Conservation (phyloP, 2,113 vertebrate species). For the Corynorhinus townsendii region DNA sequence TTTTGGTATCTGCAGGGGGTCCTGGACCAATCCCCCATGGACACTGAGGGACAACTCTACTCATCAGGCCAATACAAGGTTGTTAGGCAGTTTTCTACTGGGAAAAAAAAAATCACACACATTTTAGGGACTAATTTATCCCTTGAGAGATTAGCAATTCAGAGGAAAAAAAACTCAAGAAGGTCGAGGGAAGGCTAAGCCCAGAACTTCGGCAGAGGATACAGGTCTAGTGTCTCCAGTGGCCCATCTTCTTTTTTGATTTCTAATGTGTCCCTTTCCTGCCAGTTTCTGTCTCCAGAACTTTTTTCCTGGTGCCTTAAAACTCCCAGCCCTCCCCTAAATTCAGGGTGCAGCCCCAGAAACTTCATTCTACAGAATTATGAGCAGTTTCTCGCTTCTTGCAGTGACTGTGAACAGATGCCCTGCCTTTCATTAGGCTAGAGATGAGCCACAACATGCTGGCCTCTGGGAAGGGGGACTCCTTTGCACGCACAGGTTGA, state of each 20-base stretch:
- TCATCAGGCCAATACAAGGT: background rate
- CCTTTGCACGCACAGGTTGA: background rate
- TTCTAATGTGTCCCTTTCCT: background rate
- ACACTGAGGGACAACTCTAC: background rate
- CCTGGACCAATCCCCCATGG: background rate
- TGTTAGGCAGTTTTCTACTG: background rate
- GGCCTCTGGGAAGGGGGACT: background rate
- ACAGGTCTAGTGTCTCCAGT: background rate
- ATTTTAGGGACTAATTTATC: background rate
- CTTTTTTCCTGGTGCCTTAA: background rate
- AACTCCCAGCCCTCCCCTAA: background rate
- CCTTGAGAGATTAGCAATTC: background rate
- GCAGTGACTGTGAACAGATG: background rate
- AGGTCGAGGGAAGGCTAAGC: background rate
- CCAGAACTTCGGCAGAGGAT: background rate
- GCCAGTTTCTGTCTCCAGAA: background rate
- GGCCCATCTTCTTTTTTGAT: background rate
- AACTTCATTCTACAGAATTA: background rate
- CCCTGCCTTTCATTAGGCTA: background rate
- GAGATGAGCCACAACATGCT: background rate
- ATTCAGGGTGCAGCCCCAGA: background rate
- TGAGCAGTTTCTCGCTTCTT: background rate
- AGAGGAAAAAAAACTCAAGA: background rate
- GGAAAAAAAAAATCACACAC: background rate
- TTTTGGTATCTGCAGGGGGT: background rate